Conservation (phyloP, 2,888 invertebrate species). For the Hirtodrosophila alboralis region DNA sequence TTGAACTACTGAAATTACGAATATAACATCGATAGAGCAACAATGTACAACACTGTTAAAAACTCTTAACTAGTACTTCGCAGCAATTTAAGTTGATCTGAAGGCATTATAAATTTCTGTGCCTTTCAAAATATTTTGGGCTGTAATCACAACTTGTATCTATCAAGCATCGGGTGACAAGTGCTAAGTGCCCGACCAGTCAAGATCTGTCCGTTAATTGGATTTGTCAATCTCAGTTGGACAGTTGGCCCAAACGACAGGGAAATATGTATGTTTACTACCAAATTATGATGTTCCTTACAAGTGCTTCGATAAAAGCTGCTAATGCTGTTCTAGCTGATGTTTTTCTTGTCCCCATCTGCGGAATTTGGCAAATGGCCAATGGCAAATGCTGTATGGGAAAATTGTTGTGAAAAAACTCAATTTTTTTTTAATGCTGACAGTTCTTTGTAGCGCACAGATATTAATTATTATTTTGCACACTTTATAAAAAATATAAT, state of each 20-base stretch:
- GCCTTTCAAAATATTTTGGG: slow-evolving; percentile 2
- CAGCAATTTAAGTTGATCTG: slow-evolving; percentile 20
- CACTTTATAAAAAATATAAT: slow-evolving; percentile 13
- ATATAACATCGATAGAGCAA: too few relatives aligned
- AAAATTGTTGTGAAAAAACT: slow-evolving; percentile 4
- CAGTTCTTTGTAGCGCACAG: slow-evolving; percentile 20
- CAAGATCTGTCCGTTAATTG: slow-evolving; percentile 56
- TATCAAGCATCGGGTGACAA: slow-evolving; percentile 42
- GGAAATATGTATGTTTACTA: slow-evolving; percentile 64
- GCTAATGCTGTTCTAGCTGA: neutral
- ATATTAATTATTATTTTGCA: slow-evolving; percentile 37
- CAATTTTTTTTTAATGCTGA: slow-evolving; percentile 19
- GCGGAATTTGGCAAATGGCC: slow-evolving; percentile 43
- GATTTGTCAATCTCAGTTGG: slow-evolving; percentile 59
- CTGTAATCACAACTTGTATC: slow-evolving; percentile 36
- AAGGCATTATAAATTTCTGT: slow-evolving; percentile 8
- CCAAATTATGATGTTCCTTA: slow-evolving; percentile 65
- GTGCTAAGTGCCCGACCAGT: slow-evolving; percentile 58
- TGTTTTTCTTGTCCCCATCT: slow-evolving; percentile 11
- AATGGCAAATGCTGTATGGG: slow-evolving; percentile 28
- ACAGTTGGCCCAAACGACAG: slow-evolving; percentile 31
- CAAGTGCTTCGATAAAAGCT: slow-evolving; percentile 25
- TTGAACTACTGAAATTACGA: too few relatives aligned
- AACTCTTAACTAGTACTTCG: slow-evolving; percentile 20
- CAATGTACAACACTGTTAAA: too few relatives aligned